These are phyloP conservation scores for Stichodactyla helianthus DNA, from an alignment of 64 coral and sea anemone genomes.

Conservation along the genomic window DNA sequence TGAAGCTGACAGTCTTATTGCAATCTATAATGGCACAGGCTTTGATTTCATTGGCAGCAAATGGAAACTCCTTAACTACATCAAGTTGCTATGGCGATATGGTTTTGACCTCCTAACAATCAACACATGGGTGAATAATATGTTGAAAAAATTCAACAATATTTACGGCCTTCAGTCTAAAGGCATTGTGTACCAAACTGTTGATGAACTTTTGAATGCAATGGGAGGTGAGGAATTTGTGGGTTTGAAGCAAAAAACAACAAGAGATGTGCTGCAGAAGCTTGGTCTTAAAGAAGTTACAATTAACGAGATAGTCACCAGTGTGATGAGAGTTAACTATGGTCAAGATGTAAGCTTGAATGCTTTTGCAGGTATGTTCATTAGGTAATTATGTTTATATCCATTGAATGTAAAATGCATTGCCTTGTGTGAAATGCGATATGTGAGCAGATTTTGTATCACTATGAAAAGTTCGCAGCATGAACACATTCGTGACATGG, in stretches of 20 bases:
- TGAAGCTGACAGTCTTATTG: constrained; percentile 47
- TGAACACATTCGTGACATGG: too few relatives aligned
- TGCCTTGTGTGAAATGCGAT: too few relatives aligned
- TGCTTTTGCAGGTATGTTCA: constrained; percentile 86
- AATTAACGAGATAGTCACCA: constrained; percentile 86
- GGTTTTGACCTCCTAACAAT: constrained; percentile 84
- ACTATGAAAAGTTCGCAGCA: too few relatives aligned
- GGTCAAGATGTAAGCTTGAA: constrained; percentile 81
- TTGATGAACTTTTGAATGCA: constrained; percentile 75
- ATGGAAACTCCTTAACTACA: constrained; percentile 69
- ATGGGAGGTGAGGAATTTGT: constrained; percentile 79
- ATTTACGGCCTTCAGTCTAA: constrained; percentile 79
- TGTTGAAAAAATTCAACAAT: constrained; percentile 74
- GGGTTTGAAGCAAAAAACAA: constrained; percentile 51
- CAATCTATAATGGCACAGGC: constrained; percentile 67
- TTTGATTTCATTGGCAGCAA: constrained; percentile 83
- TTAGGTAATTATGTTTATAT: too few relatives aligned
- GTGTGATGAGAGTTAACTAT: constrained; percentile 95
- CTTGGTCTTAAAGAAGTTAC: constrained; percentile 63
- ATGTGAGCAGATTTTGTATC: too few relatives aligned
- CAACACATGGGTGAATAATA: constrained; percentile 51
- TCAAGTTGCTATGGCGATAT: constrained; percentile 92
- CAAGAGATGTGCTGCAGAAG: constrained; percentile 50
- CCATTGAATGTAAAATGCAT: too few relatives aligned
- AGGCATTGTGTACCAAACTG: constrained; percentile 45